Percentiles rank a stretch among this genome's conserved stretches.
These are phyloP conservation scores for Crax fasciolata DNA, from an alignment of 2,797 vertebrate species.

Conservation along the genomic window DNA sequence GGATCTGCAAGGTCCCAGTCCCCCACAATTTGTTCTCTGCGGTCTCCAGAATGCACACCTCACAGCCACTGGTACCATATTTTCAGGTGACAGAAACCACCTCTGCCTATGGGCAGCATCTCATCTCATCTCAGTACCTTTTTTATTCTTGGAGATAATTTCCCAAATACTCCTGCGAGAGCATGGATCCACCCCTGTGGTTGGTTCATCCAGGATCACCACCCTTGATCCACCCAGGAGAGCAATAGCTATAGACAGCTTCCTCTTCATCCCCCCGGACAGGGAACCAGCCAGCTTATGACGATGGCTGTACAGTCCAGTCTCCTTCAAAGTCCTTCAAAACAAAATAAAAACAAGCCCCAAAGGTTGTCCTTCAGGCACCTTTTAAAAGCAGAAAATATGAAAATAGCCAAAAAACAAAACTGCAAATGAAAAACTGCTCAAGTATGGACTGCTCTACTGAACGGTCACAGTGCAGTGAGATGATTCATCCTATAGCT, in stretches of 20 bases:
- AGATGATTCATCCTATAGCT: conserved; percentile 14
- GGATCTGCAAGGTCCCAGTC: not conserved
- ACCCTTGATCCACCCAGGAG: conserved; percentile 95
- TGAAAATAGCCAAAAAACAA: not conserved
- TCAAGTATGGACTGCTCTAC: conserved; percentile 15
- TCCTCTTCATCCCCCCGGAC: conserved; percentile 97
- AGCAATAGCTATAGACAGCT: conserved; percentile 97
- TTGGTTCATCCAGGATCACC: conserved; percentile 97
- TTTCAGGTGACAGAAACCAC: not conserved
- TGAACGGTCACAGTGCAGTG: conserved; percentile 1
- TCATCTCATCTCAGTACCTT: conserved; percentile 79
- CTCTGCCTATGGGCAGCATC: not conserved
- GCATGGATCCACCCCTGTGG: conserved; percentile 97
- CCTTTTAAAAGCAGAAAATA: not conserved
- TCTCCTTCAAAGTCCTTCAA: conserved; percentile 92
- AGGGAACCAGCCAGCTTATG: conserved; percentile 93
- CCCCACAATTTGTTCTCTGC: not conserved
- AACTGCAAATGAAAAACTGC: conserved; percentile 47
- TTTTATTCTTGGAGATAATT: conserved; percentile 95
- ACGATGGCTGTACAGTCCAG: conserved; percentile 92
- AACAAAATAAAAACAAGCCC: conserved; percentile 35
- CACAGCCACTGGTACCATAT: not conserved
- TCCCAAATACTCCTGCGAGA: conserved; percentile 98
- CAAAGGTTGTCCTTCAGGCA: not conserved
- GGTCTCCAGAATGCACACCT: not conserved